Evolutionary conservation across 2,888 invertebrate genomes (phyloP).

Genomic region (Drosophila barbarae): DNA sequence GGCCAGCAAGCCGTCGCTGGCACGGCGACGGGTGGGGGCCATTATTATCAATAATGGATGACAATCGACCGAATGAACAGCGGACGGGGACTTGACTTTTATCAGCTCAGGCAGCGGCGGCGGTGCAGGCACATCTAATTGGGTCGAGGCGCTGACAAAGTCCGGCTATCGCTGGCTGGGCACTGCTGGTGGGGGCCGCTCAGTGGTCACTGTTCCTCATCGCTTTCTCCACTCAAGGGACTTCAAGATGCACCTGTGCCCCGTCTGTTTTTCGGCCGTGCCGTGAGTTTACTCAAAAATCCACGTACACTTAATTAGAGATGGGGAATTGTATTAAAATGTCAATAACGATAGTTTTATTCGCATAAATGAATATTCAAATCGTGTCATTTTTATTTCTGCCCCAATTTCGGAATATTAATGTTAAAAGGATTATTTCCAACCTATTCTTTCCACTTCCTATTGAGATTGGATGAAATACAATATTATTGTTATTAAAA

Average conservation of each 20-base stretch:
- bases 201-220: constrained; percentile 24
- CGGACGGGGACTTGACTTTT: constrained; percentile 36
- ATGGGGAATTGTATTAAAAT: constrained; percentile 7
- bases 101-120: constrained; percentile 54
- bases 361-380: neutral
- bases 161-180: constrained; percentile 2
- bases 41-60: constrained; percentile 77
- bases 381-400: neutral
- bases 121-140: constrained; percentile 47
- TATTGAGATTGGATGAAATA: neutral
- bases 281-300: constrained; percentile 48
- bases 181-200: neutral
- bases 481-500: neutral
- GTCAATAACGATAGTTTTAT: constrained; percentile 5
- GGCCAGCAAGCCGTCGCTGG: constrained; percentile 87
- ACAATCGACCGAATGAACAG: constrained; percentile 9
- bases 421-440: too few species aligned
- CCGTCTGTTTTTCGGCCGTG: constrained; percentile 38
- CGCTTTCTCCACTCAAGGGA: constrained; percentile 2
- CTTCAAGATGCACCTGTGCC: constrained; percentile 39
- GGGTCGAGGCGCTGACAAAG: constrained; percentile 7
- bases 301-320: constrained; percentile 62
- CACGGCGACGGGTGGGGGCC: constrained; percentile 82
- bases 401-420: neutral
- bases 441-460: too few species aligned